phyloP scores from a whole-genome alignment of 2,888 invertebrate genomes.

The Tachina grossa region DNA sequence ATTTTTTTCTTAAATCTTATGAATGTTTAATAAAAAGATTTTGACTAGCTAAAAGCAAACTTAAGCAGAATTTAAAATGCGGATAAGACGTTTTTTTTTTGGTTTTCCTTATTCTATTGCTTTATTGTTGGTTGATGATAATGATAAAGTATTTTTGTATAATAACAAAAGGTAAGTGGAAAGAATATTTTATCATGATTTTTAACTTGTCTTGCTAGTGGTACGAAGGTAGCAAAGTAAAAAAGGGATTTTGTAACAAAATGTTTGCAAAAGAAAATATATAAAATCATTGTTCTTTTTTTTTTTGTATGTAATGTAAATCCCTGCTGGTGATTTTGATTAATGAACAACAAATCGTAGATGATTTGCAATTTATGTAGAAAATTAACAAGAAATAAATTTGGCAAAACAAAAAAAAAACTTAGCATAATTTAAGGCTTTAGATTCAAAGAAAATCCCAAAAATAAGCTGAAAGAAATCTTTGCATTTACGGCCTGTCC shows the following conservation, averaged over 20 bases:
- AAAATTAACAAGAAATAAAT: not conserved
- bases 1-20: not conserved
- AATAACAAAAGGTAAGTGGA: not conserved
- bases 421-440: not conserved
- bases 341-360: slow-evolving; percentile 37
- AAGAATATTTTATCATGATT: not conserved
- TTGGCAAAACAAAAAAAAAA: not conserved
- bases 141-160: slow-evolving; percentile 48
- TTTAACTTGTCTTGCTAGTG: too few species aligned
- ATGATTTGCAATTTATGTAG: not conserved
- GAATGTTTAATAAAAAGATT: slow-evolving; percentile 49
- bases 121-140: slow-evolving; percentile 2
- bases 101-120: not conserved
- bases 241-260: slow-evolving; percentile 14
- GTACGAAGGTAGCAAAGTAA: not conserved
- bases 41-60: not conserved
- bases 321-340: slow-evolving; percentile 20
- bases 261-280: not conserved
- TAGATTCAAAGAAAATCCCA: not conserved
- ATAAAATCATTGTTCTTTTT: not conserved
- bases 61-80: not conserved
- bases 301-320: not conserved
- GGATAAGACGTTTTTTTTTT: not conserved
- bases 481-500: too few species aligned
- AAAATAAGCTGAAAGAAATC: not conserved